Percentiles rank a stretch among this genome's conserved stretches.
These are phyloP conservation scores for Acanthaster planci DNA, from an alignment of 35 echinoderm and acorn worm species.

Conservation along the genomic window DNA sequence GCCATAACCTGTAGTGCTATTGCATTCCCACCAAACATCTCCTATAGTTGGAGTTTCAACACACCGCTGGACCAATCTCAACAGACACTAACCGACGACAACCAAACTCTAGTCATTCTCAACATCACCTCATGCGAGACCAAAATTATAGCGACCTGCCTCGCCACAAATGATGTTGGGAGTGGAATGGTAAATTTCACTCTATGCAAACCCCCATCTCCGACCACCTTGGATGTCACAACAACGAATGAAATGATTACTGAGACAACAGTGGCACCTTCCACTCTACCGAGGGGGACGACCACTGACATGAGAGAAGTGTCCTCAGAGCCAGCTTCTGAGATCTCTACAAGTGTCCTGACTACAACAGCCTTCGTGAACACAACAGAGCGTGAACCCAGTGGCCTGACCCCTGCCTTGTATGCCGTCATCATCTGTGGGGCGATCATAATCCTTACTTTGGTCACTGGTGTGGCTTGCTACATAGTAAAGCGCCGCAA, in stretches of 20 bases:
- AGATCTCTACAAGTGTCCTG: too few relatives aligned
- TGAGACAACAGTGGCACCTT: background rate
- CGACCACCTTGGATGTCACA: background rate
- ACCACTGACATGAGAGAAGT: background rate
- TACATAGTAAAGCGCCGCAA: too few relatives aligned
- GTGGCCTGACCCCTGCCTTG: background rate
- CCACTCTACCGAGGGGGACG: background rate
- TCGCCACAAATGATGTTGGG: background rate
- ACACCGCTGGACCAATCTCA: conserved; percentile 1
- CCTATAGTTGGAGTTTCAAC: conserved; percentile 30
- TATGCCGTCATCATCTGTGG: background rate
- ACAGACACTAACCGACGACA: background rate
- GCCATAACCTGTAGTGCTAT: background rate
- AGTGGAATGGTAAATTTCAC: background rate
- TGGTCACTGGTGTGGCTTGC: background rate
- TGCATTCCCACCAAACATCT: background rate
- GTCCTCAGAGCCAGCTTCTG: too few relatives aligned
- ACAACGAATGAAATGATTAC: background rate
- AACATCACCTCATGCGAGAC: background rate
- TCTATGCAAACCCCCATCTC: conserved; percentile 22
- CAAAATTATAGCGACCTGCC: conserved; percentile 18
- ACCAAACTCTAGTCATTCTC: conserved; percentile 10
- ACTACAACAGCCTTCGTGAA: background rate
- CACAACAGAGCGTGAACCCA: background rate
- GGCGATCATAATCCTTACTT: background rate